A percentile compares a stretch with the other conserved stretches of the same genome.
phyloP scores from a whole-genome alignment of 2,797 vertebrate species.

The Crocidura indochinensis region DNA sequence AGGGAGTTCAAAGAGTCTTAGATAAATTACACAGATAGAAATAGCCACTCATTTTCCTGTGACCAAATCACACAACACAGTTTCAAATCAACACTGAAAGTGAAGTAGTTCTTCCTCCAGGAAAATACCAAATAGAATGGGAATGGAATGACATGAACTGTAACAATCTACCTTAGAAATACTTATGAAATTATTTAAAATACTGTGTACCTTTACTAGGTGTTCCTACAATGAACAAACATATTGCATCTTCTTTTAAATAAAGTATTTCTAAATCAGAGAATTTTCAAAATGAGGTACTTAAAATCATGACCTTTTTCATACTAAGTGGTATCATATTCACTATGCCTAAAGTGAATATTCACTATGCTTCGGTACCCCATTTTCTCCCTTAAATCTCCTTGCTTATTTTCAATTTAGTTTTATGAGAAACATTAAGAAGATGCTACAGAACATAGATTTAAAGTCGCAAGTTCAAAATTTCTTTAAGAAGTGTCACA shows the following conservation, averaged over 20 bases:
- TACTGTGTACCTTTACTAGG: not conserved
- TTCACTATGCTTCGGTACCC: not conserved
- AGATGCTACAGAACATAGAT: conserved; percentile 23
- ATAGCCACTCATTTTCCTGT: not conserved
- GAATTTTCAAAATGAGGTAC: conserved; percentile 53
- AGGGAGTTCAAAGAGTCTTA: not conserved
- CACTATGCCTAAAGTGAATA: not conserved
- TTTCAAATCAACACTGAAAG: not conserved
- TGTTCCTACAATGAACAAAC: not conserved
- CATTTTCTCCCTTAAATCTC: not conserved
- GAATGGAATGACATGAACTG: not conserved
- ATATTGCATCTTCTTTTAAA: conserved; percentile 28
- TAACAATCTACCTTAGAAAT: not conserved
- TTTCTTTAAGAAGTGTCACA: conserved; percentile 16
- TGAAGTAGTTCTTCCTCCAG: not conserved
- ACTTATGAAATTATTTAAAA: not conserved
- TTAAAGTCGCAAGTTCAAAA: conserved; percentile 44
- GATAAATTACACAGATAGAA: not conserved
- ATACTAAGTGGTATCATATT: conserved; percentile 40
- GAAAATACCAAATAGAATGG: not conserved
- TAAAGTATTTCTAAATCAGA: conserved; percentile 70
- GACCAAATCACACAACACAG: not conserved
- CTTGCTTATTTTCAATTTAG: not conserved
- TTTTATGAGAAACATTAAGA: conserved; percentile 39
- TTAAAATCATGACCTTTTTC: conserved; percentile 3